Conservation (phyloP, 2,888 invertebrate genomes). For the Amphipoea lucens region DNA sequence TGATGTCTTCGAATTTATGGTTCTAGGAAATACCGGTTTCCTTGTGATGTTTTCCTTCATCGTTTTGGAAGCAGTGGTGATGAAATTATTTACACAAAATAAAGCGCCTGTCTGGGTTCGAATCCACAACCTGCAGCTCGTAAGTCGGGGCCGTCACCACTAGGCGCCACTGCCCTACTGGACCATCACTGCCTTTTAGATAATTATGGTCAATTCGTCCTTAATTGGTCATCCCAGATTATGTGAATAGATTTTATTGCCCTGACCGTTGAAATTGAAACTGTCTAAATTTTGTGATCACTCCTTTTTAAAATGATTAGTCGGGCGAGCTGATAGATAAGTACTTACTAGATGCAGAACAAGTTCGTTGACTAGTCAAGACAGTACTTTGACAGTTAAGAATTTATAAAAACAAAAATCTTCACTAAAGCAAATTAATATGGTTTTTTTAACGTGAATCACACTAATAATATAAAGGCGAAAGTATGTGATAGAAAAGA, state of each 20-base stretch:
- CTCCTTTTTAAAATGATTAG: background rate
- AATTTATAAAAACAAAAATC: background rate
- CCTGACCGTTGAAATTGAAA: background rate
- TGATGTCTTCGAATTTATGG: too few relatives aligned
- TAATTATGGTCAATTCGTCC: too few relatives aligned
- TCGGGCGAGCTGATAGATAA: background rate
- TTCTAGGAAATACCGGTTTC: too few relatives aligned
- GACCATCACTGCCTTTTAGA: background rate
- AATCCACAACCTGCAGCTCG: too few relatives aligned
- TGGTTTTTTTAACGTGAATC: background rate
- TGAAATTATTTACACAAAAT: too few relatives aligned
- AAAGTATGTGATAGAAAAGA: too few relatives aligned
- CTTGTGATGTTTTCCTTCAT: too few relatives aligned
- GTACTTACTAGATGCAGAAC: background rate
- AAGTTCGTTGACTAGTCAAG: background rate
- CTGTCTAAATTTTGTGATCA: background rate
- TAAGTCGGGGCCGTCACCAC: too few relatives aligned
- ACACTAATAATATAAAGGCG: too few relatives aligned
- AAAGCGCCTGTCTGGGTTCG: too few relatives aligned
- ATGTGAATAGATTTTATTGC: background rate
- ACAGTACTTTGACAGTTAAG: background rate
- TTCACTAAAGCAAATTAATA: background rate
- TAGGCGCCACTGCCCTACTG: too few relatives aligned
- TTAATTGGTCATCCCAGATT: background rate
- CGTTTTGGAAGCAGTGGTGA: too few relatives aligned